phyloP scores from a whole-genome alignment of 2,797 vertebrate species.

The Malurus leucopterus region DNA sequence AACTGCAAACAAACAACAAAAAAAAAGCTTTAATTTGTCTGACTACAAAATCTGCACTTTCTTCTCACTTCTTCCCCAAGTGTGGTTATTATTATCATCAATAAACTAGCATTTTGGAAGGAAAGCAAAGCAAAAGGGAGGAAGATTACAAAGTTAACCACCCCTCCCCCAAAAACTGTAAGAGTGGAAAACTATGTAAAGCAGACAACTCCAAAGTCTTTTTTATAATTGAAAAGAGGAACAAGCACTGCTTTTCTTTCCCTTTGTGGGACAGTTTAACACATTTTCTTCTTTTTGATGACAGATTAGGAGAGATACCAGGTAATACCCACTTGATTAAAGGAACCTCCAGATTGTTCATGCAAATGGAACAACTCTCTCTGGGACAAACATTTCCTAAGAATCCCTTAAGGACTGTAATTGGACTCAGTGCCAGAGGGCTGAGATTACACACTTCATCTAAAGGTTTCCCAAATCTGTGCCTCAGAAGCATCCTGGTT shows the following conservation, averaged over 20 bases:
- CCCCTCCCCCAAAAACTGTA: background rate
- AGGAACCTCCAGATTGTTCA: background rate
- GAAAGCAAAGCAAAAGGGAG: background rate
- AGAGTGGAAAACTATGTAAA: background rate
- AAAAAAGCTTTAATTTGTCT: background rate
- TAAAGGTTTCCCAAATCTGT: background rate
- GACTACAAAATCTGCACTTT: background rate
- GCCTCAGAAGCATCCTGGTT: background rate
- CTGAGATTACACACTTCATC: background rate
- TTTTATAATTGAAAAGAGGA: background rate
- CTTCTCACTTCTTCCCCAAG: background rate
- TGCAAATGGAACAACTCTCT: background rate
- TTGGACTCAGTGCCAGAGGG: background rate
- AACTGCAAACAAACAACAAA: background rate
- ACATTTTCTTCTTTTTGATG: background rate
- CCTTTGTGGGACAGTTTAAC: background rate
- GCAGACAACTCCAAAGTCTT: background rate
- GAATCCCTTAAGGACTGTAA: background rate
- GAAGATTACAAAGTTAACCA: background rate
- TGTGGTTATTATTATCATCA: background rate
- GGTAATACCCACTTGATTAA: background rate
- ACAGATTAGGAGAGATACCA: background rate
- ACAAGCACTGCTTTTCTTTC: background rate
- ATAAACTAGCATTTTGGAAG: background rate
- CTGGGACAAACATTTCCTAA: background rate